phyloP scores from a whole-genome alignment of 2,888 invertebrate genomes.

The Papilio demoleus region DNA sequence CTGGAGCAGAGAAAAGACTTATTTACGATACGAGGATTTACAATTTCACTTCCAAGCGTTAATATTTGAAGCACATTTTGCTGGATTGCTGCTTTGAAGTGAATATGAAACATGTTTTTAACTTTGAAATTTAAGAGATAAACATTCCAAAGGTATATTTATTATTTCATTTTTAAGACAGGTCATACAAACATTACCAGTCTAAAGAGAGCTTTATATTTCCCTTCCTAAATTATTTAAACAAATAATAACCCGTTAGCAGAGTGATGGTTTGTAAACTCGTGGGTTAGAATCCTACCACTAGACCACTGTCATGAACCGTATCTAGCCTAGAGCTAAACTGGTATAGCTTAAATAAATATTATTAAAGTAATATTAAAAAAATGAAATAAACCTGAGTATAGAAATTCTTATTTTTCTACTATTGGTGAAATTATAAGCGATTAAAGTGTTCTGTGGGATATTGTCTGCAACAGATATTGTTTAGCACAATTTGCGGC shows the following conservation, averaged over 20 bases:
- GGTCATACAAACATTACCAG: too few relatives aligned
- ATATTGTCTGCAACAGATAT: slow-evolving; percentile 20
- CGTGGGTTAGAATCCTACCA: too few relatives aligned
- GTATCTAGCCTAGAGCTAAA: too few relatives aligned
- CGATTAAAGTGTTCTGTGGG: slow-evolving; percentile 24
- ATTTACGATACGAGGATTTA: slow-evolving; percentile 17
- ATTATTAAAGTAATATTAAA: too few relatives aligned
- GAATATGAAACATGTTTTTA: slow-evolving; percentile 18
- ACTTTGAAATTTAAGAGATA: neutral
- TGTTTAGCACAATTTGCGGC: slow-evolving; percentile 32
- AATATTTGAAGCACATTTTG: slow-evolving; percentile 21
- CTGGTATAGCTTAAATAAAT: too few relatives aligned
- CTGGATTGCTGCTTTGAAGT: slow-evolving; percentile 10
- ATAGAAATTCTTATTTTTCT: neutral
- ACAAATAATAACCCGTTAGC: too few relatives aligned
- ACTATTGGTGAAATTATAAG: too few relatives aligned
- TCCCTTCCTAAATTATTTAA: too few relatives aligned
- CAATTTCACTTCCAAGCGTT: slow-evolving; percentile 20
- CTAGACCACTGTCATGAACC: too few relatives aligned
- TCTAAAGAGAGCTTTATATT: too few relatives aligned
- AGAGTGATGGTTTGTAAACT: too few relatives aligned
- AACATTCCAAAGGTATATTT: neutral
- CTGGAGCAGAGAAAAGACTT: slow-evolving; percentile 7
- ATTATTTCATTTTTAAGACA: neutral
- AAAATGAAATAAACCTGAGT: neutral